A percentile compares a stretch with the other conserved stretches of the same genome.
These are phyloP conservation scores for Diglossa cyanea DNA, from an alignment of 2,797 vertebrate species.

Conservation along the genomic window DNA sequence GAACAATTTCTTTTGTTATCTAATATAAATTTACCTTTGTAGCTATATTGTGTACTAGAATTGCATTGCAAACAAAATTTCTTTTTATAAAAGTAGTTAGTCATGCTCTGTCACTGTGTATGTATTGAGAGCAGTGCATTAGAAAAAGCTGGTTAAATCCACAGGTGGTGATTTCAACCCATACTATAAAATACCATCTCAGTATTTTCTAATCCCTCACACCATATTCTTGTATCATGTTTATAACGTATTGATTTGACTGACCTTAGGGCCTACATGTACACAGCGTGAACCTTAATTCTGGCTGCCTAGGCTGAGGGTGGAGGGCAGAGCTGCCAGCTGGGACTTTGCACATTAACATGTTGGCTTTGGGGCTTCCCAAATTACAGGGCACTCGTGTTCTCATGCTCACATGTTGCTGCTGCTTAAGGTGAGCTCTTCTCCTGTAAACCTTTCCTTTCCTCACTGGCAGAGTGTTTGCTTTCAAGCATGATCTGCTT, in stretches of 20 bases:
- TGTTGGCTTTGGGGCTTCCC: not conserved
- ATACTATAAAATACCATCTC: not conserved
- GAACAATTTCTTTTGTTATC: not conserved
- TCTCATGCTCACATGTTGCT: fast-evolving
- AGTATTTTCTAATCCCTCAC: not conserved
- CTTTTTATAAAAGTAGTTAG: not conserved
- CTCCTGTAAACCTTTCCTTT: not conserved
- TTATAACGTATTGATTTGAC: not conserved
- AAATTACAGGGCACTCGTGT: no score
- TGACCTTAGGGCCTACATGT: no score
- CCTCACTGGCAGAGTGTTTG: not conserved
- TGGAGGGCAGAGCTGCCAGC: not conserved
- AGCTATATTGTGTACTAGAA: not conserved
- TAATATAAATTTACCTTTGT: not conserved
- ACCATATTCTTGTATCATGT: not conserved
- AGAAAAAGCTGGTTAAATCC: not conserved
- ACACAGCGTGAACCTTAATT: fast-evolving
- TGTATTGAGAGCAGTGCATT: not conserved
- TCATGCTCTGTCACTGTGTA: not conserved
- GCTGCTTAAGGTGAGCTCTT: not conserved
- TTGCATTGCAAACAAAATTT: not conserved
- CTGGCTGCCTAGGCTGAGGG: not conserved
- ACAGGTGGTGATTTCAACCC: not conserved
- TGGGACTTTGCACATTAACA: not conserved
- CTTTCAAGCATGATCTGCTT: not conserved